These are phyloP conservation scores for Drosophila truncata DNA, from an alignment of 1,140 invertebrate genomes.

Conservation along the genomic window DNA sequence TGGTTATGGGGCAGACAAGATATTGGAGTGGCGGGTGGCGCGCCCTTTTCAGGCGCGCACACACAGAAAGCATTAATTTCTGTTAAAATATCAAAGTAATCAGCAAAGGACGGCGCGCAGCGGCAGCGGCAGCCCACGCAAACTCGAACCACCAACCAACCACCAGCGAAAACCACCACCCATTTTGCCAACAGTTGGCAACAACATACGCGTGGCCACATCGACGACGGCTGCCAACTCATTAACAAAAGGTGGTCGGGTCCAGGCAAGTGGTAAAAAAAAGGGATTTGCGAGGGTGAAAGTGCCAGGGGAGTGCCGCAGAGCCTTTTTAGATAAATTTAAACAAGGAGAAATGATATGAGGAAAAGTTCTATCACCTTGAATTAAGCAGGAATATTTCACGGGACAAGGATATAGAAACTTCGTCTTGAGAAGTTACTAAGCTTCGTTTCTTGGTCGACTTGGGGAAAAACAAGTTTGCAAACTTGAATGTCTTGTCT, in stretches of 20 bases:
- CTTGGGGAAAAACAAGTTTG: conserved; percentile 67
- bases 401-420: not conserved
- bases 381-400: not conserved
- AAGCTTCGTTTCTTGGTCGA: conserved; percentile 18
- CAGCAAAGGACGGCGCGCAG: conserved; percentile 54
- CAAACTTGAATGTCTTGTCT: conserved; percentile 34
- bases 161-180: conserved; percentile 50
- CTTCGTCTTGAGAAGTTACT: conserved; percentile 9
- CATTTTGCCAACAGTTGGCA: conserved; percentile 64
- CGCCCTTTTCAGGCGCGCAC: conserved; percentile 23
- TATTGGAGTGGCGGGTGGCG: conserved; percentile 16
- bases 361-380: not conserved
- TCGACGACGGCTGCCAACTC: conserved; percentile 58
- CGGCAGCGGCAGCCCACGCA: conserved; percentile 37
- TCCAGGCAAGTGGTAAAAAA: not conserved
- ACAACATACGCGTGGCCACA: conserved; percentile 25
- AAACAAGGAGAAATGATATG: conserved; percentile 7
- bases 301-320: conserved; percentile 6
- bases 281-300: not conserved
- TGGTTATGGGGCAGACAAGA: conserved; percentile 16
- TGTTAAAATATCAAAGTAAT: conserved; percentile 52
- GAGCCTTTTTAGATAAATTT: conserved; percentile 9
- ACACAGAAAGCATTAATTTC: conserved; percentile 48
- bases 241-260: conserved; percentile 60
- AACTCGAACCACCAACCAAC: conserved; percentile 52